phyloP scores from a whole-genome alignment of 2,888 invertebrate species.

The Athripsodes cinereus region DNA sequence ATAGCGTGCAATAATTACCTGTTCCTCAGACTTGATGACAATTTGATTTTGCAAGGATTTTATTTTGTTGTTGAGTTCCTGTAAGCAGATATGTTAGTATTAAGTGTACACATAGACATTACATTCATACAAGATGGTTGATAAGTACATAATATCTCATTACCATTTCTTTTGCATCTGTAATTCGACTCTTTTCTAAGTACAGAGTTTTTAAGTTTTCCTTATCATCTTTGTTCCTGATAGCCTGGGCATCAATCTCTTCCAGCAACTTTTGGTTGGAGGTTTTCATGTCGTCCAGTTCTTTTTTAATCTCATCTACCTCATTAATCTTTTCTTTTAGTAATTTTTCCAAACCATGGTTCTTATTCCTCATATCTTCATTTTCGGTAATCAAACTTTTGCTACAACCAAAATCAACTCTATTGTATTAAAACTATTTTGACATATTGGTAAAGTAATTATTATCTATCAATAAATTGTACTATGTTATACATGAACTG shows the following conservation, averaged over 20 bases:
- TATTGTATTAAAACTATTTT: no score
- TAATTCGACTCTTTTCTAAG: neutral
- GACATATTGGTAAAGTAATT: no score
- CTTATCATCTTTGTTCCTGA: neutral
- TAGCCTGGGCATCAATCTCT: neutral
- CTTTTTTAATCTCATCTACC: neutral
- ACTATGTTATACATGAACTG: no score
- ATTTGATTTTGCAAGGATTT: neutral
- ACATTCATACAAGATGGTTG: no score
- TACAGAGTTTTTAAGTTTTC: neutral
- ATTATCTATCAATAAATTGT: no score
- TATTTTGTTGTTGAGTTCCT: neutral
- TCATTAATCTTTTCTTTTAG: neutral
- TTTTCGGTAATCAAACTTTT: neutral
- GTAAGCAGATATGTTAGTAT: no score
- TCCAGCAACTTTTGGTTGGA: neutral
- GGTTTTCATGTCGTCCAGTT: neutral
- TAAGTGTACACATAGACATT: no score
- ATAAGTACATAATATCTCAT: no score
- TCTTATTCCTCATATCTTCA: no score
- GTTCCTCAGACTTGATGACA: neutral
- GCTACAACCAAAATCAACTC: no score
- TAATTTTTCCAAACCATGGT: neutral
- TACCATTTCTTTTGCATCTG: neutral
- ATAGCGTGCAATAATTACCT: neutral